Percentiles rank a stretch among this genome's conserved stretches.
phyloP scores from a whole-genome alignment of 2,113 vertebrate genomes.

The Stomatorhinus ivindoensis region DNA sequence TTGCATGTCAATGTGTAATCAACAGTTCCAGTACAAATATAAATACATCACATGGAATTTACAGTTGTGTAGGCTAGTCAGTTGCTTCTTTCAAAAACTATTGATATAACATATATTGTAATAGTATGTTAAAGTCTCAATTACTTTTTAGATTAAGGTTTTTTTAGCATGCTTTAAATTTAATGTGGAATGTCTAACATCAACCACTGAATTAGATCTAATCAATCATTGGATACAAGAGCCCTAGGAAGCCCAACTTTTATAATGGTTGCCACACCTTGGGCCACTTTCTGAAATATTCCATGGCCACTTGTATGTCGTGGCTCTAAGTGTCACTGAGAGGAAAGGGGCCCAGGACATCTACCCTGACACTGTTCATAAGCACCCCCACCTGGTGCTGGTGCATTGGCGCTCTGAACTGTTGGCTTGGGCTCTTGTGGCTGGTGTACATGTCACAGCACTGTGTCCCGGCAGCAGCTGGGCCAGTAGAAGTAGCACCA shows the following conservation, averaged over 20 bases:
- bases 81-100: background rate
- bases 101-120: background rate
- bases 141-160: background rate
- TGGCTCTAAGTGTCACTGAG: background rate
- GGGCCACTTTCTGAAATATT: background rate
- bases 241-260: background rate
- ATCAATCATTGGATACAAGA: background rate
- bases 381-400: background rate
- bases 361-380: background rate
- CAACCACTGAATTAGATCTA: background rate
- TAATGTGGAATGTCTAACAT: background rate
- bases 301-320: background rate
- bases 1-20: background rate
- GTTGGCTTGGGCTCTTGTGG: background rate
- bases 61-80: background rate
- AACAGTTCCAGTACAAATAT: background rate
- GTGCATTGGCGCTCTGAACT: background rate
- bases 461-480: no score
- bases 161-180: background rate
- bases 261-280: background rate
- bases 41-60: background rate
- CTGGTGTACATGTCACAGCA: background rate
- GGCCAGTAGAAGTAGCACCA: no score
- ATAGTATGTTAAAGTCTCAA: background rate
- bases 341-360: no score